These are phyloP conservation scores for Anabacerthia variegaticeps DNA, from an alignment of 2,797 vertebrate species.

Conservation along the genomic window DNA sequence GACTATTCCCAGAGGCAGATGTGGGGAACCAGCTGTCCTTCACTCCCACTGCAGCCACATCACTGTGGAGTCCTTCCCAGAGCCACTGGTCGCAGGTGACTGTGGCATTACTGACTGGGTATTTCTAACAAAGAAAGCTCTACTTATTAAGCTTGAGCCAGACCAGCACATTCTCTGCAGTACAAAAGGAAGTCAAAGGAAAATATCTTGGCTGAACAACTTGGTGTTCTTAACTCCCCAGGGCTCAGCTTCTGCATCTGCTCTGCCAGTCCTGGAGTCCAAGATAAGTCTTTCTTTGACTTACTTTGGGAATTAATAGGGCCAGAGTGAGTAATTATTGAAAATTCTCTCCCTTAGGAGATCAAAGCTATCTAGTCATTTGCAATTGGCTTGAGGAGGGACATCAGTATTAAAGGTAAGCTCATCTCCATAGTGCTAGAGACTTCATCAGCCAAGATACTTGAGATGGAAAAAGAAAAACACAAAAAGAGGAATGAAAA, in stretches of 20 bases:
- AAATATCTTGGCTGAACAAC: neutral
- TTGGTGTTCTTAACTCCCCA: neutral
- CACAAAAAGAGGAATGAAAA: neutral
- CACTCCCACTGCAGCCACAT: neutral
- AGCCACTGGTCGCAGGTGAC: neutral
- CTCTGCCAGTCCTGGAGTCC: neutral
- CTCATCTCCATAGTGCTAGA: neutral
- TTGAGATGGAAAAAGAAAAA: neutral
- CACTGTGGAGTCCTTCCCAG: neutral
- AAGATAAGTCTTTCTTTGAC: slow-evolving; percentile 14
- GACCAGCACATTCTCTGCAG: neutral
- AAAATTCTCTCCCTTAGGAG: neutral
- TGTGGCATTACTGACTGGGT: neutral
- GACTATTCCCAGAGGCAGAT: neutral
- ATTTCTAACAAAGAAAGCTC: neutral
- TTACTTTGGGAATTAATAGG: neutral
- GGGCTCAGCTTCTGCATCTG: neutral
- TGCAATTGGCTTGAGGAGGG: neutral
- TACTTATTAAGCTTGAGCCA: neutral
- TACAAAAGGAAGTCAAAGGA: neutral
- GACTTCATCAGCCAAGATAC: neutral
- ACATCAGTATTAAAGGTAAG: neutral
- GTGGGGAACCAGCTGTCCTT: neutral
- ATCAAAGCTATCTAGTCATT: neutral
- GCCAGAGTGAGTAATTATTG: neutral